Base-by-base conservation (phyloP, 2,797 vertebrate genomes). In the Cyprinella venusta region DNA sequence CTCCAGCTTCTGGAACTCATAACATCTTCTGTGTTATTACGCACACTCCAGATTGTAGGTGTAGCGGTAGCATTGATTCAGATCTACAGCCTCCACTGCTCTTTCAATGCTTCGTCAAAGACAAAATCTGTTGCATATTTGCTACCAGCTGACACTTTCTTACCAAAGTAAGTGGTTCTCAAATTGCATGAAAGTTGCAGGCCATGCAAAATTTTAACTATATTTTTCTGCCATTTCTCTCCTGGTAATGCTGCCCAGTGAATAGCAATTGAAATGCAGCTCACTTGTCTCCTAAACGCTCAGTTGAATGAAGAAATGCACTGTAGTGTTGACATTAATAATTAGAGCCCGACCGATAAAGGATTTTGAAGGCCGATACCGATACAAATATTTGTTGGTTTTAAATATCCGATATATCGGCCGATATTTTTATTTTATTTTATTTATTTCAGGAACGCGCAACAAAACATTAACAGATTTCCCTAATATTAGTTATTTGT, bases 1-100 rank as follows among this genome's bases (percentile, higher is more conserved):
- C 71, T 87, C 77, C 75, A 84, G 86, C 88, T 82, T 91, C 88
- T 87, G 89, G 87, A 82, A 33, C 26, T 69, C 82, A 80, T 79
- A 72, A 85, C 83, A 59, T 71, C 74, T 48, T 21, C 67, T 56
- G 13, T 30, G n/a, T n/a, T 36, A 45, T 76, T 71, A 76, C 30
- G 78, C 81, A 79, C 26, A 74, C 76, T 85, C 74, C 52, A 79
- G 36, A 18, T 67, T 79, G 21, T 78, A 48, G 59, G 42, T 78
- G 16, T 16, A 50, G 16, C n/a, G 8, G 6, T 30, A 42, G 36
- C 68, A 8, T 13, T 71, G 67, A 61, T 42, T 38, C 21, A 68
- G 33, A 24, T 52, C 30, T 68, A 64, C 24, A 48, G 24, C 59
- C 15, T 48, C 6, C 38, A 15, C 16, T 63, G 56, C 56, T 63